Percentiles rank a stretch among this genome's conserved stretches.
Evolutionary conservation across 2,113 vertebrate species (phyloP).

Genomic region (Pedionomus torquatus): DNA sequence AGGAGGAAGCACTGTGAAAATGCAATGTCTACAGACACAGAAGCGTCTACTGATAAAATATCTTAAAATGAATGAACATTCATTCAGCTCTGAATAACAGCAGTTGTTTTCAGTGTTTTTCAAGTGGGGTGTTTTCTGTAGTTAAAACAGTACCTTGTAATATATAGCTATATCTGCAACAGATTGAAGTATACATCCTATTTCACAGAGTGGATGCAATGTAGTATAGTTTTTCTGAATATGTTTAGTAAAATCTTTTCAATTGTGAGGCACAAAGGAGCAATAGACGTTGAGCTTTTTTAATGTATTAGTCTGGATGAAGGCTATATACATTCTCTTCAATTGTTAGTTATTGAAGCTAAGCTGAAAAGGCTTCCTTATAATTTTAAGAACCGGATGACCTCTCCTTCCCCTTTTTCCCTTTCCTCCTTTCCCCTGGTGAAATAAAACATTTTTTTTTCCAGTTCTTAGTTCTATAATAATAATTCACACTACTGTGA

Average conservation of each 20-base stretch:
- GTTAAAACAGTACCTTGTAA: background rate
- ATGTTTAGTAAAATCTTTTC: background rate
- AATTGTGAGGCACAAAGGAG: background rate
- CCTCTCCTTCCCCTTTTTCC: accelerated
- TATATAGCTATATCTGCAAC: background rate
- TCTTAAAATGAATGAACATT: background rate
- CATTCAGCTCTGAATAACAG: background rate
- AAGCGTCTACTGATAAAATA: background rate
- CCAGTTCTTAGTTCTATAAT: background rate
- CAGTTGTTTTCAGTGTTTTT: background rate
- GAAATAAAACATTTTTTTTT: background rate
- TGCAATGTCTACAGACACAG: background rate
- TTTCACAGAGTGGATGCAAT: background rate
- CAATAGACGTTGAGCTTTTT: background rate
- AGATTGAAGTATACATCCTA: background rate
- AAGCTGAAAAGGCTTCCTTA: background rate
- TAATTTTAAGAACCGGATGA: background rate
- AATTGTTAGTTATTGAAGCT: background rate
- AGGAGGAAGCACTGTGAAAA: background rate
- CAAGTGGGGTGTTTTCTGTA: background rate
- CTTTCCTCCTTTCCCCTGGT: accelerated
- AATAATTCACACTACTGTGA: background rate
- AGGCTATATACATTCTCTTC: background rate
- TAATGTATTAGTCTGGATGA: background rate
- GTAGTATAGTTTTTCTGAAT: background rate